A percentile compares a stretch with the other conserved stretches of the same genome.
Evolutionary conservation across 2,888 invertebrate species (phyloP).

Genomic region (Phaonia tiefii): DNA sequence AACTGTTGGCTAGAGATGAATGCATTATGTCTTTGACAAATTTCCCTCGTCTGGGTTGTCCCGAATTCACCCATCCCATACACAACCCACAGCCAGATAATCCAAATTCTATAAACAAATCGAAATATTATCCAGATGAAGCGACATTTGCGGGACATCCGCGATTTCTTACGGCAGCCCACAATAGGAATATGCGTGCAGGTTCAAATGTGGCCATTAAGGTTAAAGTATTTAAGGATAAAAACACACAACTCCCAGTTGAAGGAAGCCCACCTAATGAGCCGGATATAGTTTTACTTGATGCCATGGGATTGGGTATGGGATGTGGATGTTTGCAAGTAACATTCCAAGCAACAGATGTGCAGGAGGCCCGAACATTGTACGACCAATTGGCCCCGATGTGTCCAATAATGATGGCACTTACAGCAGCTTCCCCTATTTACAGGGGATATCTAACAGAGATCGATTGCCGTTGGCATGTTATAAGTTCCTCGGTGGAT

Average conservation of each 20-base stretch:
- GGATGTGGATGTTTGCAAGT: slow-evolving; percentile 98
- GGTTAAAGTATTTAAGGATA: slow-evolving; percentile 95
- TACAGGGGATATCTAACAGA: slow-evolving; percentile 96
- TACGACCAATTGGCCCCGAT: slow-evolving; percentile 98
- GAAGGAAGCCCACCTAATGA: slow-evolving; percentile 88
- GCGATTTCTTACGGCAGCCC: slow-evolving; percentile 93
- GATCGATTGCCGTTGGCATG: slow-evolving; percentile 98
- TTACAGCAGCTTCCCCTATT: slow-evolving; percentile 97
- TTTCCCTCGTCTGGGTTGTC: slow-evolving; percentile 95
- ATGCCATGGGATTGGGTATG: slow-evolving; percentile 99
- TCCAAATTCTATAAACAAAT: slow-evolving; percentile 87
- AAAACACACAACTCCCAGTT: slow-evolving; percentile 91
- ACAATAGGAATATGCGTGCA: slow-evolving; percentile 94
- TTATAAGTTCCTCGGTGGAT: slow-evolving; percentile 97
- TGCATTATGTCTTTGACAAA: slow-evolving; percentile 94
- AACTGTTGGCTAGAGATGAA: slow-evolving; percentile 88
- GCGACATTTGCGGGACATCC: slow-evolving; percentile 97
- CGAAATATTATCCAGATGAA: slow-evolving; percentile 95
- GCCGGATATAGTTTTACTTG: slow-evolving; percentile 97
- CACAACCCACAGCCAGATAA: slow-evolving; percentile 85
- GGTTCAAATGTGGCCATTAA: slow-evolving; percentile 98
- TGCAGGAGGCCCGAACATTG: slow-evolving; percentile 94
- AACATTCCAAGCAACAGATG: slow-evolving; percentile 96
- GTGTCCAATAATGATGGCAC: slow-evolving; percentile 97
- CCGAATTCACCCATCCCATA: slow-evolving; percentile 92